phyloP scores from a whole-genome alignment of 2,797 vertebrate genomes.

The Gila robusta region DNA sequence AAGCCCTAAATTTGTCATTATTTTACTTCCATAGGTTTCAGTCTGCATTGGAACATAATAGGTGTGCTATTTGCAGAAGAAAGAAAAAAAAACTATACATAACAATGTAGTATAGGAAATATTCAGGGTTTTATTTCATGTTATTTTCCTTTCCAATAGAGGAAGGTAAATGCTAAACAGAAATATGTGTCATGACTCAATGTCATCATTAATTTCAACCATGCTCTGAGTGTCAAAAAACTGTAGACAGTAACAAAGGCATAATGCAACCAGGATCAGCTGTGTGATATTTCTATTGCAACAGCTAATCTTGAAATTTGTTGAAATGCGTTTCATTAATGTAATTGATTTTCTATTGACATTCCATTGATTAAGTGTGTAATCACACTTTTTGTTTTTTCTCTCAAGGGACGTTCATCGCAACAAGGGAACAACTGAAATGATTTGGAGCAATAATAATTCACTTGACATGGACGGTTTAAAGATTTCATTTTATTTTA shows the following conservation, averaged over 20 bases:
- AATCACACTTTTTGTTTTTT: not conserved
- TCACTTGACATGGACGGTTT: not conserved
- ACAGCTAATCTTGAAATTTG: constrained; percentile 36
- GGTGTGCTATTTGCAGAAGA: not conserved
- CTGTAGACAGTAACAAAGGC: not conserved
- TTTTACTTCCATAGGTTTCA: not conserved
- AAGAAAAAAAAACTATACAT: not conserved
- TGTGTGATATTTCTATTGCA: constrained; percentile 31
- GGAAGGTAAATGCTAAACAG: constrained; percentile 1
- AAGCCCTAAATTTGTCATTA: too few relatives aligned
- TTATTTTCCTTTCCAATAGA: not conserved
- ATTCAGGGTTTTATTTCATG: not conserved
- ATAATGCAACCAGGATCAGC: not conserved
- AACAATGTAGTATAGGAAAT: not conserved
- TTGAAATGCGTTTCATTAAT: constrained; percentile 28
- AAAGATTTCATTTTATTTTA: not conserved
- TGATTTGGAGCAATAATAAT: not conserved
- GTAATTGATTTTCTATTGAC: constrained; percentile 29
- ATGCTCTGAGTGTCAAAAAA: not conserved
- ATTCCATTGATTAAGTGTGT: constrained; percentile 9
- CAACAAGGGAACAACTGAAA: not conserved
- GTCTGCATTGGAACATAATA: not conserved
- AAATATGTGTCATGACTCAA: not conserved
- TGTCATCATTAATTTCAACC: not conserved
- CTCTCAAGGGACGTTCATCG: not conserved